Conservation (phyloP, 2,888 invertebrate genomes). For the Dascillus cervinus region DNA sequence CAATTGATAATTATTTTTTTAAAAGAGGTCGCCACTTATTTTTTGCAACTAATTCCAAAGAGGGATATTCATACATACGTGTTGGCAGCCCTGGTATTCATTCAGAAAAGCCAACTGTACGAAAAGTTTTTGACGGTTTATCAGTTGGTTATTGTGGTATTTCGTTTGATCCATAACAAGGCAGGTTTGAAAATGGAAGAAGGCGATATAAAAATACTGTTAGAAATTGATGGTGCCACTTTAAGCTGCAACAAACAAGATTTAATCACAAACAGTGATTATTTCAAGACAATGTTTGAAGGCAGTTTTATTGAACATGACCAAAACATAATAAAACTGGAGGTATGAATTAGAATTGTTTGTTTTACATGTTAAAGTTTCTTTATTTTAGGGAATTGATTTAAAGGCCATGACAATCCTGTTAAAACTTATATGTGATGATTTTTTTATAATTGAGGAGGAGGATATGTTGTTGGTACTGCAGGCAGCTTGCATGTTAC, state of each 20-base stretch:
- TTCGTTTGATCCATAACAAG: too few relatives aligned
- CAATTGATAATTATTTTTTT: too few relatives aligned
- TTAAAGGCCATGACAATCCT: conserved; percentile 37
- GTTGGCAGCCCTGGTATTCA: too few relatives aligned
- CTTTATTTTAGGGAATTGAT: conserved; percentile 36
- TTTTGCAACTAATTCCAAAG: too few relatives aligned
- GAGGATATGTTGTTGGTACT: conserved; percentile 33
- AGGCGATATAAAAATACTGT: conserved; percentile 1
- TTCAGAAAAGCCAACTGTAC: too few relatives aligned
- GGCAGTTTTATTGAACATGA: conserved; percentile 38
- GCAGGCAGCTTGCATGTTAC: conserved; percentile 39
- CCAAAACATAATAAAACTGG: conserved; percentile 32
- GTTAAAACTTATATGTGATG: conserved; percentile 30
- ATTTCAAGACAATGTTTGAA: conserved; percentile 44
- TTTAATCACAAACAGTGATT: conserved; percentile 38
- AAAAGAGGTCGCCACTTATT: too few relatives aligned
- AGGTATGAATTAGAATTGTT: conserved; percentile 28
- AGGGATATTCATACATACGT: too few relatives aligned
- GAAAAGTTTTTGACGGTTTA: too few relatives aligned
- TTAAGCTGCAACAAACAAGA: conserved; percentile 26
- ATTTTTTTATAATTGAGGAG: conserved; percentile 24
- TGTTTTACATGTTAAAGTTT: not conserved
- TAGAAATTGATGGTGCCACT: conserved; percentile 8
- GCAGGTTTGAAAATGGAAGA: too few relatives aligned
- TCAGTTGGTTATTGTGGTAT: too few relatives aligned